phyloP scores from a whole-genome alignment of 2,797 vertebrate genomes.

The Crenichthys baileyi region DNA sequence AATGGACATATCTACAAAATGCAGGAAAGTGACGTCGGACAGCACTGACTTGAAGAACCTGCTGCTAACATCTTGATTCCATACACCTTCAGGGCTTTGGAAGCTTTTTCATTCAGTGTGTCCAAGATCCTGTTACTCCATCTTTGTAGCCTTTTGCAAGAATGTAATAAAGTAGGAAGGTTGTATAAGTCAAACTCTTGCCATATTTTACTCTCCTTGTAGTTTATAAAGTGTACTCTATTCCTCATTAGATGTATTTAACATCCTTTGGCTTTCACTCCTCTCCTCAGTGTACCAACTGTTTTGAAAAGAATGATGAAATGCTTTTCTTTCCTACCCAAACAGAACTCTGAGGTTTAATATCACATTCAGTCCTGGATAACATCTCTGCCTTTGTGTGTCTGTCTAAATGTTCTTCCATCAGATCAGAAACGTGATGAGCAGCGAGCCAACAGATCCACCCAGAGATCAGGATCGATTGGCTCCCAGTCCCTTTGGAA shows the following conservation, averaged over 20 bases:
- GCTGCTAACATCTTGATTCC: no score
- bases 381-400: conserved; percentile 6
- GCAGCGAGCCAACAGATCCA: conserved; percentile 6
- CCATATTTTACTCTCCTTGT: not conserved
- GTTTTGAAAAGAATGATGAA: not conserved
- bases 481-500: not conserved
- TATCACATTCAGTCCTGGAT: conserved; percentile 9
- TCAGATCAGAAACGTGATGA: conserved; percentile 3
- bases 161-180: not conserved
- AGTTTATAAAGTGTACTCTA: not conserved
- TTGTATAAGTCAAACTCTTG: no score
- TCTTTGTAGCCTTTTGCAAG: not conserved
- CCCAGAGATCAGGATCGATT: not conserved
- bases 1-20: not conserved
- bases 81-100: not conserved
- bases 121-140: no score
- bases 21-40: not conserved
- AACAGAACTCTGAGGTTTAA: not conserved
- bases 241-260: not conserved
- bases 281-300: not conserved
- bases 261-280: not conserved
- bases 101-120: not conserved
- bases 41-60: not conserved
- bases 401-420: conserved; percentile 12
- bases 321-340: not conserved